Percentiles rank a stretch among this genome's conserved stretches.
Evolutionary conservation across 2,113 vertebrate genomes (phyloP).

Genomic region (Takifugu flavidus): DNA sequence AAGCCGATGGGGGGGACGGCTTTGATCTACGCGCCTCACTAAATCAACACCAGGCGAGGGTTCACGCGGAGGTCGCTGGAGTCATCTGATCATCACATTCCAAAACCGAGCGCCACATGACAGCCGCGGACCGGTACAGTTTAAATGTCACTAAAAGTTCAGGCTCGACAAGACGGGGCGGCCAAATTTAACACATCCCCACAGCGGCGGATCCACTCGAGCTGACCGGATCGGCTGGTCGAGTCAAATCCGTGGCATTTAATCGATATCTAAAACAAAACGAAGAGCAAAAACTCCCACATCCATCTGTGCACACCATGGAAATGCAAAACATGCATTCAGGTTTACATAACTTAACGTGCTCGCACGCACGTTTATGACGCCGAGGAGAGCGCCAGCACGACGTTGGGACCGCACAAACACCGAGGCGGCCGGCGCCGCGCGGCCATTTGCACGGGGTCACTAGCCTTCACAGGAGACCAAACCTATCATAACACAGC

Average conservation of each 20-base stretch:
- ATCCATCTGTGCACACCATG: neutral
- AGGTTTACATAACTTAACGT: constrained; percentile 23
- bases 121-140: constrained; percentile 57
- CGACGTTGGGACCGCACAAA: constrained; percentile 58
- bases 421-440: constrained; percentile 42
- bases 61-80: constrained; percentile 74
- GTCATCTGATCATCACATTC: constrained; percentile 77
- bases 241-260: constrained; percentile 17
- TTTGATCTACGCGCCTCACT: constrained; percentile 74
- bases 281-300: neutral
- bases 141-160: constrained; percentile 70
- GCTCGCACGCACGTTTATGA: constrained; percentile 30
- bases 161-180: constrained; percentile 33
- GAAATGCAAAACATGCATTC: neutral
- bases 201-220: neutral
- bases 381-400: constrained; percentile 37
- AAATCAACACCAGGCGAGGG: constrained; percentile 77
- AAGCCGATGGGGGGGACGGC: constrained; percentile 45
- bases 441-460: constrained; percentile 61
- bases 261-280: neutral
- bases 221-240: neutral
- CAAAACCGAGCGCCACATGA: constrained; percentile 62
- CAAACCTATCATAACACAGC: constrained; percentile 72
- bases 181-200: constrained; percentile 44
- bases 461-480: constrained; percentile 67